These are phyloP conservation scores for Leptodactylus fallax DNA, from an alignment of 2,797 vertebrate genomes.

Conservation along the genomic window DNA sequence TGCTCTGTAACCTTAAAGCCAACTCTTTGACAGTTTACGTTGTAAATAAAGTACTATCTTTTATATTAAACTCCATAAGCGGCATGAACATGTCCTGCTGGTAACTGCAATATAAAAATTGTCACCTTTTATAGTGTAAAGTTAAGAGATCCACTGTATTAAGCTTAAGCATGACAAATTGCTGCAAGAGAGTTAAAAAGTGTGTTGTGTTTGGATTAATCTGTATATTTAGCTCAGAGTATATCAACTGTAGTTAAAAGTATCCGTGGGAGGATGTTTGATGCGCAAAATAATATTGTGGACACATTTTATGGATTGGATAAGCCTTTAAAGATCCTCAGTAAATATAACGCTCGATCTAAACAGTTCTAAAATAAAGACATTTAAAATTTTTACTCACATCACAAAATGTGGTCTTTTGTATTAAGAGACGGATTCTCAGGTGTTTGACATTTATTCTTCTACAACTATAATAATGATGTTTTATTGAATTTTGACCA, in stretches of 20 bases:
- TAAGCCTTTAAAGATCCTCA: constrained; percentile 11
- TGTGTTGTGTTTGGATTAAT: constrained; percentile 38
- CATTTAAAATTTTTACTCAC: background rate
- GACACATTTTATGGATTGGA: background rate
- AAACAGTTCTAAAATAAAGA: background rate
- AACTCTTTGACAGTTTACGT: constrained; percentile 61
- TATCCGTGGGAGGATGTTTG: background rate
- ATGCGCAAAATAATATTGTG: background rate
- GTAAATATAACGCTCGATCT: background rate
- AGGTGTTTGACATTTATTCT: background rate
- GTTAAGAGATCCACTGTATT: constrained; percentile 49
- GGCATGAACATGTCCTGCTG: constrained; percentile 53
- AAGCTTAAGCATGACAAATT: constrained; percentile 50
- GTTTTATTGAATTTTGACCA: background rate
- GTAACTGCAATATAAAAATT: constrained; percentile 61
- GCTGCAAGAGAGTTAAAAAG: constrained; percentile 47
- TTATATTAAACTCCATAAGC: constrained; percentile 63
- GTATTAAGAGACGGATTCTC: background rate
- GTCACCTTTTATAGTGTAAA: constrained; percentile 59
- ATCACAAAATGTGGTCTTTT: background rate
- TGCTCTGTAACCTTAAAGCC: constrained; percentile 59
- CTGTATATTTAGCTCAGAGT: constrained; percentile 21
- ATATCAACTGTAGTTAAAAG: constrained; percentile 28
- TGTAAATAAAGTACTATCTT: constrained; percentile 63
- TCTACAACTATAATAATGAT: background rate